Evolutionary conservation across 2,797 vertebrate genomes (phyloP).

Genomic region (Ptychobarbus kaznakovi): DNA sequence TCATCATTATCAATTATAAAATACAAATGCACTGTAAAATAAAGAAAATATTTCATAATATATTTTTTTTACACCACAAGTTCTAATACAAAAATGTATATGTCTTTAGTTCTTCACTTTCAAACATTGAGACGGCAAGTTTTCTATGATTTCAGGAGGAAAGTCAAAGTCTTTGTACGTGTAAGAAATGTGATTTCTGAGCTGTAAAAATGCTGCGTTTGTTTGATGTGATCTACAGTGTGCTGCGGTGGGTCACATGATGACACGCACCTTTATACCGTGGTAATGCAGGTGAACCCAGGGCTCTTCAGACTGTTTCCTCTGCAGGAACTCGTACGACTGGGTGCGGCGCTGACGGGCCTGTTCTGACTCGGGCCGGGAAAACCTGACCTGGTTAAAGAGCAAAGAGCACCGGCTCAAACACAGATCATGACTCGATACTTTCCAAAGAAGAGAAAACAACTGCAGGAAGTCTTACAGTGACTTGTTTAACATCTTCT

Average conservation of each 20-base stretch:
- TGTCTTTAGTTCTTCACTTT: not conserved
- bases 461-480: slow-evolving; percentile 75
- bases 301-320: slow-evolving; percentile 95
- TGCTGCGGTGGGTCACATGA: not conserved
- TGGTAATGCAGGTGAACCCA: slow-evolving; percentile 94
- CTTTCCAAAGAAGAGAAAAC: not conserved
- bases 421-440: not conserved
- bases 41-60: too few relatives aligned
- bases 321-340: slow-evolving; percentile 97
- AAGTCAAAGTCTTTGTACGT: not conserved
- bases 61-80: too few relatives aligned
- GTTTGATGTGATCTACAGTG: not conserved
- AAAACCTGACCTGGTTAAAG: slow-evolving; percentile 87
- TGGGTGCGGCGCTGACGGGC: slow-evolving; percentile 93
- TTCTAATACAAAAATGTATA: too few relatives aligned
- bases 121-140: not conserved
- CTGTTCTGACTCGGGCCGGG: slow-evolving; percentile 93
- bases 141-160: not conserved
- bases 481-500: slow-evolving; percentile 95
- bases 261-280: slow-evolving; percentile 79
- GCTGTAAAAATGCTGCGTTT: not conserved
- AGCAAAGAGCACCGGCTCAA: not conserved
- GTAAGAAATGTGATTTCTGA: not conserved
- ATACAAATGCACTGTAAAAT: not conserved
- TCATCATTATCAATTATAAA: not conserved